Base-by-base conservation (phyloP, 2,888 invertebrate species). In the Stegophylla sp. region DNA sequence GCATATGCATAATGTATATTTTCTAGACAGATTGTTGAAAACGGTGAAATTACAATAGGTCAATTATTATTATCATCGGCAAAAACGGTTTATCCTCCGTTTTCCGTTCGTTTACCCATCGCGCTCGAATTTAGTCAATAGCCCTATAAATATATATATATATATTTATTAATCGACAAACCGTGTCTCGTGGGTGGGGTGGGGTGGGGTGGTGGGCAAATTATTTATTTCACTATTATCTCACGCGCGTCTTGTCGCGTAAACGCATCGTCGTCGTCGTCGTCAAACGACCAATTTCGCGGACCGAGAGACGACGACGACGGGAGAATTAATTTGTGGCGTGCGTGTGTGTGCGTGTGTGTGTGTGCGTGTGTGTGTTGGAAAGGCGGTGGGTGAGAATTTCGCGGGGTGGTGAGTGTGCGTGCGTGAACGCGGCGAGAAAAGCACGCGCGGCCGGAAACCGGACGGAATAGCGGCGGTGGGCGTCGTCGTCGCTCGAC, bases 401-500 rank as follows among this genome's bases (percentile, higher is more conserved):
- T 48, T 28, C 17, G 12, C 23, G 64, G 51, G 61, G 48, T 10
- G 64, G 23, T 34, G 15, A 28, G 51, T n/a, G 41, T 20, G 53
- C 28, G 20, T 7, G 48, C 10, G 63, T 17, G 56, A 41, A 41
- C 41, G 64, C n/a, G 23, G 26, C 13, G 56, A 12, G 20, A n/a
- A 66, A 45, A 66, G 28, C 28, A 53, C 41, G 41, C 15, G 28
- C 34, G 20, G 1, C 41, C 51, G 75, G 64, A 76, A 41, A 66
- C 43, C 64, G 41, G n/a, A n/a, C 51, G 75, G 41, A 64, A 75
- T 64, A 51, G 51, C 66, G 64, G 75, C 64, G 51, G 64, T 76
- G 75, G 75, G 75, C 75, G 75, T 76, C 51, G 75, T 76, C 51
- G 10, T 76, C 64, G 43, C 43, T 17, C 13, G 15, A 17, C 64